phyloP scores from a whole-genome alignment of 2,113 vertebrate genomes.

The Columba livia region DNA sequence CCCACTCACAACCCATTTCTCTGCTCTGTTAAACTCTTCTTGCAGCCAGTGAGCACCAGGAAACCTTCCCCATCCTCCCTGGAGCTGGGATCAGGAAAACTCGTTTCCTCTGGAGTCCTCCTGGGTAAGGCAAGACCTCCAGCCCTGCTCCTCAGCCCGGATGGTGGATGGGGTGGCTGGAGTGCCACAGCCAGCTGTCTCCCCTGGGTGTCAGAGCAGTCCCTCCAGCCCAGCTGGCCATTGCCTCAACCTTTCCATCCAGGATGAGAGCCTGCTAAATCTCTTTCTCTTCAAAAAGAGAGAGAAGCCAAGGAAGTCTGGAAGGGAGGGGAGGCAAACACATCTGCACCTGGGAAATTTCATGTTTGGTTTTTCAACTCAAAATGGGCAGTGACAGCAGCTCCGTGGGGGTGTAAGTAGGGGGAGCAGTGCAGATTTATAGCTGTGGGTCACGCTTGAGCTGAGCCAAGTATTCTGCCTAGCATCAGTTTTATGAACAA shows the following conservation, averaged over 20 bases:
- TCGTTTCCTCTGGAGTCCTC: background rate
- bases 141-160: background rate
- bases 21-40: background rate
- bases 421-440: conserved; percentile 52
- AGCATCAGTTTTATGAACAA: conserved; percentile 43
- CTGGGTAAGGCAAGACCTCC: background rate
- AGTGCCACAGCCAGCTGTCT: background rate
- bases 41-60: background rate
- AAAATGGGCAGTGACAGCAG: conserved; percentile 55
- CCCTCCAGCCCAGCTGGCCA: background rate
- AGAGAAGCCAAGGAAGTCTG: background rate
- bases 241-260: background rate
- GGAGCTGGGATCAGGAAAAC: background rate
- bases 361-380: conserved; percentile 49
- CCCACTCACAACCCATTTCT: background rate
- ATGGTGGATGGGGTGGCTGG: background rate
- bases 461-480: conserved; percentile 58
- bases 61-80: background rate
- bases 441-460: conserved; percentile 10
- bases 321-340: background rate
- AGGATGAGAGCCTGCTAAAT: background rate
- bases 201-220: background rate
- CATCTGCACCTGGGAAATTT: conserved; percentile 63
- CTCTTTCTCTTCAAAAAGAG: background rate
- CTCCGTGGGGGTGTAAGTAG: conserved; percentile 2